phyloP scores from a whole-genome alignment of 2,888 invertebrate genomes.

The Baronia brevicornis region DNA sequence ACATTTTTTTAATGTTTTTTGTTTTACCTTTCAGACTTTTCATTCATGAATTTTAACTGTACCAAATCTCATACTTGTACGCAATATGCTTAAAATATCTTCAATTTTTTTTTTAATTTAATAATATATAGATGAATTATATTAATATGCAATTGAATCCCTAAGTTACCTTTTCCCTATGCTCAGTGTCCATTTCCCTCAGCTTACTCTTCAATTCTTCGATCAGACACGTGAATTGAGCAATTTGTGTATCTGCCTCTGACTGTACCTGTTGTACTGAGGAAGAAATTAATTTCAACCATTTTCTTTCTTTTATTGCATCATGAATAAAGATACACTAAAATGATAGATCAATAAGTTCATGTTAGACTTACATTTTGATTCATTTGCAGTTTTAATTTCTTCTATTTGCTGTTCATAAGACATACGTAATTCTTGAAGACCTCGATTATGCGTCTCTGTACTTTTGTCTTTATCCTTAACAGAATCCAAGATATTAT shows the following conservation, averaged over 20 bases:
- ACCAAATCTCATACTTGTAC: background rate
- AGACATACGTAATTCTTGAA: slow-evolving; percentile 36
- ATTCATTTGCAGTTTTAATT: slow-evolving; percentile 38
- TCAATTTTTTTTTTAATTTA: too few species aligned
- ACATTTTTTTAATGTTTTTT: too few species aligned
- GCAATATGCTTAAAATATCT: background rate
- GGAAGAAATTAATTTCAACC: slow-evolving; percentile 1
- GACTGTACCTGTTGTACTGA: slow-evolving; percentile 52
- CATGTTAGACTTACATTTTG: slow-evolving; percentile 41
- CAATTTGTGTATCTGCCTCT: slow-evolving; percentile 56
- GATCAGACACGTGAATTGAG: slow-evolving; percentile 50
- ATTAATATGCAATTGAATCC: background rate
- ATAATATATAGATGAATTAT: too few species aligned
- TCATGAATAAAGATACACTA: too few species aligned
- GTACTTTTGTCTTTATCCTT: slow-evolving; percentile 52
- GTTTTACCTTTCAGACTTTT: too few species aligned
- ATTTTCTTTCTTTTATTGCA: slow-evolving; percentile 12
- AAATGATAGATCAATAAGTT: slow-evolving; percentile 6
- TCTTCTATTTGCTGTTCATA: slow-evolving; percentile 50
- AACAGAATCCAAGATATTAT: slow-evolving; percentile 2
- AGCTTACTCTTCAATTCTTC: slow-evolving; percentile 53
- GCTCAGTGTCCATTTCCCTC: slow-evolving; percentile 44
- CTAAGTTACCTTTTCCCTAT: slow-evolving; percentile 51
- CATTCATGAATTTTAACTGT: too few species aligned
- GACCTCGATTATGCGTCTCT: slow-evolving; percentile 37